Conservation (phyloP, 2,113 vertebrate species). For the Nesoenas mayeri region DNA sequence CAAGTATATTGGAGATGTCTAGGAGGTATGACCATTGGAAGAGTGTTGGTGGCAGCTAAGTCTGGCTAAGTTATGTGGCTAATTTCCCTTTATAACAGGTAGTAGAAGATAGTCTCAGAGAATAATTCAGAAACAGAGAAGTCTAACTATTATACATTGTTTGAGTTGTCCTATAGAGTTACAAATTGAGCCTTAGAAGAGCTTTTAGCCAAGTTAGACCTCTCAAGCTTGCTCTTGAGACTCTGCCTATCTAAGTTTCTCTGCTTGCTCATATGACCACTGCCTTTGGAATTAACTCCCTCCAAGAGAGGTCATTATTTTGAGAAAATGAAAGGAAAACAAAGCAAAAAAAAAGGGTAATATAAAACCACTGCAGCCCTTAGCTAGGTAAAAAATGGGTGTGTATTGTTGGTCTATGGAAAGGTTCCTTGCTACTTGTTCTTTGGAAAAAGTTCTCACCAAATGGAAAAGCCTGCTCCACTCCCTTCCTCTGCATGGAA, state of each 20-base stretch:
- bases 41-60: background rate
- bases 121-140: background rate
- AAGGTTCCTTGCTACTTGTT: background rate
- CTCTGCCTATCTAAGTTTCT: background rate
- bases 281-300: background rate
- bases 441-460: background rate
- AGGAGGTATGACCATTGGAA: background rate
- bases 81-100: background rate
- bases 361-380: background rate
- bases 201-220: background rate
- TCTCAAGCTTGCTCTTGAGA: background rate
- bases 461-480: background rate
- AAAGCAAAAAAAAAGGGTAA: background rate
- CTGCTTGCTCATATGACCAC: background rate
- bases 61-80: background rate
- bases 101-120: background rate
- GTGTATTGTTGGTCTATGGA: background rate
- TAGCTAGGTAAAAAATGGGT: background rate
- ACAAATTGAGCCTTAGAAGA: background rate
- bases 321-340: background rate
- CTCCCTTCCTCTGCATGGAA: background rate
- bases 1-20: background rate
- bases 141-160: background rate
- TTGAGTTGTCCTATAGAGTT: background rate
- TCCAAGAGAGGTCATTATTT: background rate